These are phyloP conservation scores for Anoplius nigerrimus DNA, from an alignment of 2,888 invertebrate genomes.

Conservation along the genomic window DNA sequence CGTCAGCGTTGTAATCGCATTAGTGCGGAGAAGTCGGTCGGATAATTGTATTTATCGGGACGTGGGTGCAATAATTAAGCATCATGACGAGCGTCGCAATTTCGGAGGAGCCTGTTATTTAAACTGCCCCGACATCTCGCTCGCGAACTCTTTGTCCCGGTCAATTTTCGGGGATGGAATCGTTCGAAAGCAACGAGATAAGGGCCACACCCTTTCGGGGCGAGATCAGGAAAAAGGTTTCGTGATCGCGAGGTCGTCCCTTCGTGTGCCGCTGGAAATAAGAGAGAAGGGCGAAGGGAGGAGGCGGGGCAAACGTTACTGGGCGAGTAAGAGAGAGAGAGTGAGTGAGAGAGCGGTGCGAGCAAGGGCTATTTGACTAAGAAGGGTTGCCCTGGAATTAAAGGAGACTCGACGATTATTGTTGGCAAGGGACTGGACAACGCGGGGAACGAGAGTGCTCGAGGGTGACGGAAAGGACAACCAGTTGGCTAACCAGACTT, in stretches of 20 bases:
- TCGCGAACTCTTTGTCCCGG: background rate
- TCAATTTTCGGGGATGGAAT: conserved; percentile 7
- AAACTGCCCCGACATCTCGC: too few relatives aligned
- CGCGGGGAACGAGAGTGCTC: conserved; percentile 39
- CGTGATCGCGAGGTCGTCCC: conserved; percentile 27
- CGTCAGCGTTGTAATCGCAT: too few relatives aligned
- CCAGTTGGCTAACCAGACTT: conserved; percentile 50
- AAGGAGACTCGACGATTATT: conserved; percentile 68
- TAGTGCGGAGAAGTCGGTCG: too few relatives aligned
- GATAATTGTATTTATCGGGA: too few relatives aligned
- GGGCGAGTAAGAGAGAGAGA: conserved; percentile 12
- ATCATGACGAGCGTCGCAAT: too few relatives aligned
- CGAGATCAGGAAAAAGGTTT: conserved; percentile 27
- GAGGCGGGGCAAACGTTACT: too few relatives aligned
- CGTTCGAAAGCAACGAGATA: conserved; percentile 23
- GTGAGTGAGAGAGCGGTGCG: conserved; percentile 13
- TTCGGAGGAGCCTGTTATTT: too few relatives aligned
- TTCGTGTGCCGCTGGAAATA: conserved; percentile 22
- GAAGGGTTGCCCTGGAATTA: conserved; percentile 69
- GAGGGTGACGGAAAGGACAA: conserved; percentile 53
- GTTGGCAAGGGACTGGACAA: conserved; percentile 48
- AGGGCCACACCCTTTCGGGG: conserved; percentile 37
- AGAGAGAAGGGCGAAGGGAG: conserved; percentile 14
- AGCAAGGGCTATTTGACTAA: conserved; percentile 64
- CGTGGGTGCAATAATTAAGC: too few relatives aligned